Conservation (phyloP, 2,888 invertebrate species). For the Mythimna loreyi region DNA sequence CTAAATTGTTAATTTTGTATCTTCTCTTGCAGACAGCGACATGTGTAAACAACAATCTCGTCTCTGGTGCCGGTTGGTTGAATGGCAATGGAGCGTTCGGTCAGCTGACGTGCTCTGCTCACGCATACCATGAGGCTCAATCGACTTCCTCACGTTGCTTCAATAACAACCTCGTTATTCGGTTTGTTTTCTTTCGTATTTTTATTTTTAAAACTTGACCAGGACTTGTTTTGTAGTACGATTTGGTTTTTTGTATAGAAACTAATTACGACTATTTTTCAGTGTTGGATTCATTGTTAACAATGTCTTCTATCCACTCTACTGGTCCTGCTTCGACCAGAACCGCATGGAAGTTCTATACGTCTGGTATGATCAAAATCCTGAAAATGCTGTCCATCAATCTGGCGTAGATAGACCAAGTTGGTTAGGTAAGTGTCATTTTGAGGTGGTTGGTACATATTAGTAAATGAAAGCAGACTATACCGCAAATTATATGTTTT, state of each 20-base stretch:
- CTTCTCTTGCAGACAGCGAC: conserved; percentile 74
- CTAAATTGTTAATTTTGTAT: not conserved
- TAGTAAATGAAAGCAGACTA: not conserved
- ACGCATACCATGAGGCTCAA: conserved; percentile 82
- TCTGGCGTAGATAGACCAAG: conserved; percentile 85
- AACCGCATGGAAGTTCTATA: conserved; percentile 87
- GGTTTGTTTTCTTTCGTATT: conserved; percentile 72
- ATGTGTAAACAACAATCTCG: conserved; percentile 75
- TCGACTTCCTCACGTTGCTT: conserved; percentile 83
- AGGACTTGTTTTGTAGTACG: not conserved
- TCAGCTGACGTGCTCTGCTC: conserved; percentile 81
- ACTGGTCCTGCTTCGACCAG: conserved; percentile 90
- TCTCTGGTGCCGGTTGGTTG: conserved; percentile 82
- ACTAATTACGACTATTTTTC: conserved; percentile 17
- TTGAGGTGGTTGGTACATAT: not conserved
- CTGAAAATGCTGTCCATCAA: conserved; percentile 86
- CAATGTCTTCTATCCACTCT: conserved; percentile 84
- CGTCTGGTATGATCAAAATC: conserved; percentile 86
- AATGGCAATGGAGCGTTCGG: conserved; percentile 80
- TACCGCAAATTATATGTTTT: not conserved
- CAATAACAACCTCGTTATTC: conserved; percentile 82
- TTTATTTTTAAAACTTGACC: not conserved
- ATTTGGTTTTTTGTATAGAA: not conserved
- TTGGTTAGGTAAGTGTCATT: conserved; percentile 77
- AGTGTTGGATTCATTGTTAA: conserved; percentile 89